phyloP scores from a whole-genome alignment of 2,113 vertebrate species.

The Stercorarius parasiticus region DNA sequence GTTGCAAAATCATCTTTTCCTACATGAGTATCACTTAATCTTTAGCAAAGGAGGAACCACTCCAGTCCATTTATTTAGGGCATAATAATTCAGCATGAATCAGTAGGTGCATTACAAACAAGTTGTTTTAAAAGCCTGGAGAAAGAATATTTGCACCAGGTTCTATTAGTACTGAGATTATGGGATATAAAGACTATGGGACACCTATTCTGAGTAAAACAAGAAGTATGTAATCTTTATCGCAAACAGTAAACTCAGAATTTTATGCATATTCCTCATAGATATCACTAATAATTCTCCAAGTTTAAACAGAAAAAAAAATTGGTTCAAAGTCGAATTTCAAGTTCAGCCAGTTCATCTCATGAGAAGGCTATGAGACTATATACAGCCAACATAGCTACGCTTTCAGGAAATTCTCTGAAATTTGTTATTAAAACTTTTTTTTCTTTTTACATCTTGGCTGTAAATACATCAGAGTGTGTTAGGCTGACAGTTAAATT shows the following conservation, averaged over 20 bases:
- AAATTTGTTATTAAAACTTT: neutral
- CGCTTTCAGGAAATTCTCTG: neutral
- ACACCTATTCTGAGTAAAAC: neutral
- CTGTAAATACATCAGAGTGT: neutral
- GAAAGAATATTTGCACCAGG: neutral
- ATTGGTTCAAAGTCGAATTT: neutral
- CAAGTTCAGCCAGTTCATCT: neutral
- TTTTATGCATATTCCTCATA: neutral
- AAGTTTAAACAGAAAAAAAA: neutral
- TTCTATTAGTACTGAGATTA: neutral
- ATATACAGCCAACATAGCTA: neutral
- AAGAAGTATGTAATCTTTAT: neutral
- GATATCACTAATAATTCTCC: neutral
- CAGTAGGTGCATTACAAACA: neutral
- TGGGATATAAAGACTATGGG: neutral
- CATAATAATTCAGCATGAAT: neutral
- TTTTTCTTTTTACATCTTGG: neutral
- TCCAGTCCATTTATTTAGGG: neutral
- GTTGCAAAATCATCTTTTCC: neutral
- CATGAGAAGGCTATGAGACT: neutral
- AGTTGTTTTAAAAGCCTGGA: neutral
- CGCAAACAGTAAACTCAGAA: neutral
- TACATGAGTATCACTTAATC: conserved; percentile 39
- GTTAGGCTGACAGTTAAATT: neutral
- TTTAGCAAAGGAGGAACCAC: conserved; percentile 28